These are phyloP conservation scores for Vulpes vulpes DNA, from an alignment of 2,113 vertebrate species.

Conservation along the genomic window DNA sequence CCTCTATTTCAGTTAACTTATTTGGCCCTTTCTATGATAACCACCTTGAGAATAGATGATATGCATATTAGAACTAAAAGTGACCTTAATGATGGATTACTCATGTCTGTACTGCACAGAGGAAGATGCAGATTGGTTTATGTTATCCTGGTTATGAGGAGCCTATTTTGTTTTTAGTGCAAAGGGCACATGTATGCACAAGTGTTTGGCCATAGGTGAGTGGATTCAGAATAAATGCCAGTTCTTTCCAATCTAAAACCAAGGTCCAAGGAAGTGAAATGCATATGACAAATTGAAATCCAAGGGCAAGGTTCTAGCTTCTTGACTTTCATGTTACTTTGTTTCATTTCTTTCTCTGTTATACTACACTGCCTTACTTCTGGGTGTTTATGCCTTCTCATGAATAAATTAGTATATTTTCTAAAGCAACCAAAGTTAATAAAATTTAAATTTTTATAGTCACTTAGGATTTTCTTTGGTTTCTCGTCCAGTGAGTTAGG, in stretches of 20 bases:
- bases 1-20: not conserved
- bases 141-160: not conserved
- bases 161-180: not conserved
- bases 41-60: not conserved
- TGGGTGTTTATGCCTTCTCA: not conserved
- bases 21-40: not conserved
- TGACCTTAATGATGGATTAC: not conserved
- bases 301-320: not conserved
- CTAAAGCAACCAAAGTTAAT: conserved; percentile 34
- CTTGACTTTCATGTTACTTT: not conserved
- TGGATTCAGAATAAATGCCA: not conserved
- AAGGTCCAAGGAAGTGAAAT: not conserved
- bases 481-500: not conserved
- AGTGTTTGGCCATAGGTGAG: not conserved
- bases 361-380: not conserved
- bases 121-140: not conserved
- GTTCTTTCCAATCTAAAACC: not conserved
- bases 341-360: conserved; percentile 6
- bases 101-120: not conserved
- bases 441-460: not conserved
- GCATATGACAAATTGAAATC: not conserved
- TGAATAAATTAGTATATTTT: conserved; percentile 33
- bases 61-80: not conserved
- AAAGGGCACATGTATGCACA: not conserved
- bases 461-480: not conserved